Evolutionary conservation across 2,888 invertebrate species (phyloP).

Genomic region (Euzophera pinguis): DNA sequence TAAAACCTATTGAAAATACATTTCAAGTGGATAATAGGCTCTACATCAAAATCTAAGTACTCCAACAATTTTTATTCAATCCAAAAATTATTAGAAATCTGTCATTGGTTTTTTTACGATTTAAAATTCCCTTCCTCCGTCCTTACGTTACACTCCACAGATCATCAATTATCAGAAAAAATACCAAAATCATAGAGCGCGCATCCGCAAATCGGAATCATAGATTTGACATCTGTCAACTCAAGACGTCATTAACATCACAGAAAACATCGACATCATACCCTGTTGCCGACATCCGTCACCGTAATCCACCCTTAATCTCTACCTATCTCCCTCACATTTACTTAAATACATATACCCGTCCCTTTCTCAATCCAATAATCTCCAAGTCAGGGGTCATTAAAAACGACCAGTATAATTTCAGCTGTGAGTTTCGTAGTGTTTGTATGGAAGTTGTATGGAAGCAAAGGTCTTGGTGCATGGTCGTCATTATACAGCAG

Average conservation of each 20-base stretch:
- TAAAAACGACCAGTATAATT: constrained; percentile 25
- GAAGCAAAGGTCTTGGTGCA: neutral
- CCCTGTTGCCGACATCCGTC: constrained; percentile 33
- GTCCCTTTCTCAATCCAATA: constrained; percentile 51
- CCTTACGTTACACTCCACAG: neutral
- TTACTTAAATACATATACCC: constrained; percentile 20
- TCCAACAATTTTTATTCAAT: too few species aligned
- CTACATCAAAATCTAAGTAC: too few species aligned
- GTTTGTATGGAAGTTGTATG: constrained; percentile 9
- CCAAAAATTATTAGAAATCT: neutral
- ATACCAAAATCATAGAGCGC: constrained; percentile 3
- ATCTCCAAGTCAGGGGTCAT: constrained; percentile 36
- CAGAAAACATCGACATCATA: constrained; percentile 29
- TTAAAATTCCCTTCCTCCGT: neutral
- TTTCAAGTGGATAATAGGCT: neutral
- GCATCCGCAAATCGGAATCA: constrained; percentile 26
- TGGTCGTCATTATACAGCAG: constrained; percentile 6
- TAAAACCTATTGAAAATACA: too few species aligned
- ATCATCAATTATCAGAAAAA: neutral
- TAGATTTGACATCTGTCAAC: constrained; percentile 58
- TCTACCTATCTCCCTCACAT: constrained; percentile 35
- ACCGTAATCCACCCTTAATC: constrained; percentile 48
- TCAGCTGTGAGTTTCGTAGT: constrained; percentile 14
- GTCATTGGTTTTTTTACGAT: neutral
- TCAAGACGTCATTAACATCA: constrained; percentile 61